phyloP scores from a whole-genome alignment of 2,888 invertebrate genomes.

The Augochlorella aurata region DNA sequence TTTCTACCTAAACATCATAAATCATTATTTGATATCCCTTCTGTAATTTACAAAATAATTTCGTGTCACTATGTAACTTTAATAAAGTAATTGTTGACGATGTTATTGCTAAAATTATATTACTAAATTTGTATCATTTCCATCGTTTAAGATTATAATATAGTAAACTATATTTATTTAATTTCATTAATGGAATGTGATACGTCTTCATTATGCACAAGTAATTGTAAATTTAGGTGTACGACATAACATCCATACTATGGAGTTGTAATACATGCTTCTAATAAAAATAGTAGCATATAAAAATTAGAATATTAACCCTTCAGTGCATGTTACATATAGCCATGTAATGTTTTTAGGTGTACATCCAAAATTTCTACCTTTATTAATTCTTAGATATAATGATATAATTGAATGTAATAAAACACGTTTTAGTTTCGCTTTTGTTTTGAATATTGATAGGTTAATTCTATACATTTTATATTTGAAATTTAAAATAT shows the following conservation, averaged over 20 bases:
- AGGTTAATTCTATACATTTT: background rate
- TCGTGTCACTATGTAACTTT: background rate
- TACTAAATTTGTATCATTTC: constrained; percentile 18
- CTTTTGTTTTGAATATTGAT: constrained; percentile 3
- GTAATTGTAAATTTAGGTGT: constrained; percentile 36
- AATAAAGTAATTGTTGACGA: background rate
- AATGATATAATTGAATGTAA: constrained; percentile 1
- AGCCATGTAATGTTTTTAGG: background rate
- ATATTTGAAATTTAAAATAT: background rate
- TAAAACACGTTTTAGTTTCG: background rate
- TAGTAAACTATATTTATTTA: constrained; percentile 27
- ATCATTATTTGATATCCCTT: background rate
- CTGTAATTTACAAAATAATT: constrained; percentile 1
- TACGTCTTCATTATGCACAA: constrained; percentile 49
- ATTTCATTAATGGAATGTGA: constrained; percentile 27
- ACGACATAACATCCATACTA: constrained; percentile 12
- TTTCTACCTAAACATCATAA: background rate
- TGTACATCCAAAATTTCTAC: background rate
- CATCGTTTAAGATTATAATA: constrained; percentile 21
- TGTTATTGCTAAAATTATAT: constrained; percentile 19
- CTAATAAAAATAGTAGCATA: constrained; percentile 37
- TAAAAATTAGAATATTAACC: constrained; percentile 49
- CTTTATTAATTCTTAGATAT: background rate
- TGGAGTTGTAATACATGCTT: constrained; percentile 12
- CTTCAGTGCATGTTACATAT: constrained; percentile 17